A percentile compares a stretch with the other conserved stretches of the same genome.
phyloP scores from a whole-genome alignment of 2,113 vertebrate genomes.

The Oxyruncus cristatus region DNA sequence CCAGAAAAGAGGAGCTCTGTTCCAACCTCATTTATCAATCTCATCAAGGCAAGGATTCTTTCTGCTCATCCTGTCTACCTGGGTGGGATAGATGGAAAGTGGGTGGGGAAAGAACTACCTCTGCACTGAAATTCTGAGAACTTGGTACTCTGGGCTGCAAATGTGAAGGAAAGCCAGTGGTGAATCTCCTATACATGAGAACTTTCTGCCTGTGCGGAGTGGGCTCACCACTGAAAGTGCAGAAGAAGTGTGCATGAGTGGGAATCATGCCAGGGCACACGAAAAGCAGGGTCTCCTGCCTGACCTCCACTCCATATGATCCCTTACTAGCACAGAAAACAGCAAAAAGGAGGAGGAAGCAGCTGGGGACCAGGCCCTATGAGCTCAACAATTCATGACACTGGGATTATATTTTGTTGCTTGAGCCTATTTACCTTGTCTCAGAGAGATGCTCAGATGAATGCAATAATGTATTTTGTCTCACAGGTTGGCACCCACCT shows the following conservation, averaged over 20 bases:
- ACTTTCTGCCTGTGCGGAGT: neutral
- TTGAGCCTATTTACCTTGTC: neutral
- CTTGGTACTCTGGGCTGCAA: neutral
- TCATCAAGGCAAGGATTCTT: slow-evolving; percentile 60
- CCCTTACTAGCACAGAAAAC: neutral
- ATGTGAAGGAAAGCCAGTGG: neutral
- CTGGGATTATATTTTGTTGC: neutral
- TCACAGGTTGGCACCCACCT: neutral
- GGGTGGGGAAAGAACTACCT: slow-evolving; percentile 38
- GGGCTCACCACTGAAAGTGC: neutral
- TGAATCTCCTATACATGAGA: neutral
- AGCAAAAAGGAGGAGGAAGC: neutral
- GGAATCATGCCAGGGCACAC: neutral
- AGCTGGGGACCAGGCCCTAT: neutral
- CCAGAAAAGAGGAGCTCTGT: slow-evolving; percentile 41
- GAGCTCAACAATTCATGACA: neutral
- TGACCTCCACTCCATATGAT: neutral
- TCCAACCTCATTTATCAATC: slow-evolving; percentile 59
- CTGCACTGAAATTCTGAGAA: neutral
- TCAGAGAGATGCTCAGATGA: neutral
- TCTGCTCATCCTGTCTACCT: slow-evolving; percentile 60
- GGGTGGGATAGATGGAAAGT: slow-evolving; percentile 58
- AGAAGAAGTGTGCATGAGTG: neutral
- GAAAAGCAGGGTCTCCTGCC: neutral
- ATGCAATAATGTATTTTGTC: neutral